A percentile compares a stretch with the other conserved stretches of the same genome.
Evolutionary conservation across 2,888 invertebrate genomes (phyloP).

Genomic region (Mesodorylaimus sp.): DNA sequence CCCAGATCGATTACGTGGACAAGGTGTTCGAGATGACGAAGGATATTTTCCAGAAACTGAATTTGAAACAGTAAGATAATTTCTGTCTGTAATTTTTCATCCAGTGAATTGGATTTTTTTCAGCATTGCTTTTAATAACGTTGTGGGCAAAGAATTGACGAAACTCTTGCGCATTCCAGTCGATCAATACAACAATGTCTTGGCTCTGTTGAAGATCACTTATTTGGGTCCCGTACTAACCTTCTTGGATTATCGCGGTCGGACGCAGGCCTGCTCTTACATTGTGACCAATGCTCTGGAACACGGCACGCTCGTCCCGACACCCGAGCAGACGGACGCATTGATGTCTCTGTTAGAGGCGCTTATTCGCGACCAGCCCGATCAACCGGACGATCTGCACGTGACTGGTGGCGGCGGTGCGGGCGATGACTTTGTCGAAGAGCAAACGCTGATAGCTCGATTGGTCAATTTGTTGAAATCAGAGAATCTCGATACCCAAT

Average conservation of each 20-base stretch:
- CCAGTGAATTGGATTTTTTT: conserved; percentile 5
- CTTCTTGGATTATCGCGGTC: conserved; percentile 62
- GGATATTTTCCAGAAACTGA: conserved; percentile 69
- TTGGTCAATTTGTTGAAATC: conserved; percentile 36
- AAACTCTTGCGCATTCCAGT: conserved; percentile 81
- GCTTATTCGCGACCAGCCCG: conserved; percentile 63
- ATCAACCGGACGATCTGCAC: conserved; percentile 40
- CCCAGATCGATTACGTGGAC: conserved; percentile 80
- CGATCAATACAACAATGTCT: conserved; percentile 76
- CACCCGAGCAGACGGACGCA: conserved; percentile 44
- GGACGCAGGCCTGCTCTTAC: conserved; percentile 65
- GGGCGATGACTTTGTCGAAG: conserved; percentile 91
- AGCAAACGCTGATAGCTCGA: conserved; percentile 64
- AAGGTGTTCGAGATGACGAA: conserved; percentile 76
- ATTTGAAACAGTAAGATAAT: conserved; percentile 59
- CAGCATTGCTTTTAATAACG: conserved; percentile 55
- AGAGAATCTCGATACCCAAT: conserved; percentile 43
- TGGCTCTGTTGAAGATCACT: conserved; percentile 64
- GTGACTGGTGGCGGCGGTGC: background rate
- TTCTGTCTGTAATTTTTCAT: conserved; percentile 12
- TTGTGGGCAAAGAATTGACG: conserved; percentile 77
- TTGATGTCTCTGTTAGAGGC: conserved; percentile 62
- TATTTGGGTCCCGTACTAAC: conserved; percentile 68
- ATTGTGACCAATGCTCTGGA: conserved; percentile 73
- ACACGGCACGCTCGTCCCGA: conserved; percentile 46